Base-by-base conservation (phyloP, 30 jellyfish, hydroid and myxozoan species). In the Clytia hemisphaerica region DNA sequence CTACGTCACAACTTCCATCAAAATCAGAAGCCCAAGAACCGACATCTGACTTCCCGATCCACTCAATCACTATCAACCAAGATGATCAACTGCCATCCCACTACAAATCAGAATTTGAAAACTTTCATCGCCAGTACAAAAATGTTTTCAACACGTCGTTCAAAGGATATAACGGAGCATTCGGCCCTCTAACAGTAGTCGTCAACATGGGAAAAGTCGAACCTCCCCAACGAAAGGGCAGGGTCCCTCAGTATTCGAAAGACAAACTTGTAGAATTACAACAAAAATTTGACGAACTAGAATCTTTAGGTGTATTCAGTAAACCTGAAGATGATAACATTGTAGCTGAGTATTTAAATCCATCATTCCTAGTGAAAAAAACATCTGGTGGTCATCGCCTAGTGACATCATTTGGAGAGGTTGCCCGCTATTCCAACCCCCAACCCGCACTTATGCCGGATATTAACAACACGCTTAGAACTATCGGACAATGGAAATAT, bases 161-260 rank as follows among this genome's bases (percentile, higher is more conserved):
- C 50, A 29, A 48, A 24, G 70, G 92, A 67, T 77, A 77, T 51
- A 77, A 77, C 58, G 92, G 92, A 27, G 60, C 67, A 2, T 27
- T 34, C 18, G 93, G 87, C 26, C 79, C 93, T 30, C 29, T 78
- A 26, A 57, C 38, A 40, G 93, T 79, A 1, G 61, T 42, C 25
- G 93, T 78, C 64, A 78, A 78, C 37, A 78, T 78, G 93, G 93
- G 93, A 14, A 71, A 58, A 2, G 67, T 38, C 15, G 67, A 45
- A 37, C 93, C 93, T 2, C 85, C 85, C 7, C 93, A 78, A 29
- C 81, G 72, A 16, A 78, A 67, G 48, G 93, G 93, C 35, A 19
- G 93, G 4, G 24, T 69, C 3, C 93, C 87, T 5, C 92, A 64
- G 45, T 77, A 77, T 47, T 46, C 83, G 14, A 28, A 72, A 45